Percentiles rank a stretch among this genome's conserved stretches.
These are phyloP conservation scores for Numida meleagris DNA, from an alignment of 2,113 vertebrate species.

Conservation along the genomic window DNA sequence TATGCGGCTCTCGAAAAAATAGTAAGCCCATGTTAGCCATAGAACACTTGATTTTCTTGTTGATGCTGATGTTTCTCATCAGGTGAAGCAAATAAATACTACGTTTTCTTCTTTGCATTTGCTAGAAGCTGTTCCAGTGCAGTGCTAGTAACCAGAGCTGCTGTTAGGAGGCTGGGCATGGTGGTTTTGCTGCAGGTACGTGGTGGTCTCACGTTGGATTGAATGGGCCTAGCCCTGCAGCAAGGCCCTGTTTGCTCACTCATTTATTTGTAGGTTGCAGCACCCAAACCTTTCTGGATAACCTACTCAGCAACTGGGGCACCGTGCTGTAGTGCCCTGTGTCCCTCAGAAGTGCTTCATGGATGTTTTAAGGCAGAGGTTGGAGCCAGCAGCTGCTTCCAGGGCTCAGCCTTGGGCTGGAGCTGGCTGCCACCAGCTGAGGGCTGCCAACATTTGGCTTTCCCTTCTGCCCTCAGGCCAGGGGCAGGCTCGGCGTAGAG, in stretches of 20 bases:
- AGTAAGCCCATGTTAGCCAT: neutral
- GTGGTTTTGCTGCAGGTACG: neutral
- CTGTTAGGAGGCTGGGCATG: neutral
- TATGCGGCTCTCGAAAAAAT: neutral
- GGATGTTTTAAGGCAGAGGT: too few species aligned
- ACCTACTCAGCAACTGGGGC: too few species aligned
- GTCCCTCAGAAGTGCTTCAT: too few species aligned
- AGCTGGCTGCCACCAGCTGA: too few species aligned
- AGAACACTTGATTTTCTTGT: neutral
- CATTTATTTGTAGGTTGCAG: neutral
- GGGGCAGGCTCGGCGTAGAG: too few species aligned
- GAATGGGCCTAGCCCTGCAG: neutral
- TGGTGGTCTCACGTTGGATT: neutral
- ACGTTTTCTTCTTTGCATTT: neutral
- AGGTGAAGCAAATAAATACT: neutral
- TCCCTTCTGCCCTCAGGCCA: too few species aligned
- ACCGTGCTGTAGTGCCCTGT: too few species aligned
- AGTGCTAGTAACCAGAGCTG: accelerated
- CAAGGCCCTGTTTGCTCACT: neutral
- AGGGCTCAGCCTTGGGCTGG: too few species aligned
- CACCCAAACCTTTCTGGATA: neutral
- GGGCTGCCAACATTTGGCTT: too few species aligned
- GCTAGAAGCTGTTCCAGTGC: neutral
- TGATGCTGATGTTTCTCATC: neutral
- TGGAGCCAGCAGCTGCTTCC: too few species aligned